Evolutionary conservation across 2,888 invertebrate genomes (phyloP).

Genomic region (Oxyteleia sp.): DNA sequence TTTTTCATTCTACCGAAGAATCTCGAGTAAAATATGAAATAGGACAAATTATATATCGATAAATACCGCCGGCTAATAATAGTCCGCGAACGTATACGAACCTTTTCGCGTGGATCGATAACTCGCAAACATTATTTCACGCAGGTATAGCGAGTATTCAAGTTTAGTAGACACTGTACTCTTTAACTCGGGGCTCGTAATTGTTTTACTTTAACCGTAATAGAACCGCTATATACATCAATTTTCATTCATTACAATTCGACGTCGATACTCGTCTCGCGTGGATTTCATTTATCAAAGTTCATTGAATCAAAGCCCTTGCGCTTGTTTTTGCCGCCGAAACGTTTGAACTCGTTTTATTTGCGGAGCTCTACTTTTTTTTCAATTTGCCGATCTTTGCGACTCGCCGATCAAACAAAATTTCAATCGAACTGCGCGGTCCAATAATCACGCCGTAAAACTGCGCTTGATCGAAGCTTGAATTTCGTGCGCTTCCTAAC

Average conservation of each 20-base stretch:
- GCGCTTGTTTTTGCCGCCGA: too few relatives aligned
- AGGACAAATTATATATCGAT: conserved; percentile 55
- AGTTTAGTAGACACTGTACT: conserved; percentile 16
- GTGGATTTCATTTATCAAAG: neutral
- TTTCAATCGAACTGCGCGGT: neutral
- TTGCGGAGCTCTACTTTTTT: too few relatives aligned
- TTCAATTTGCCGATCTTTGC: neutral
- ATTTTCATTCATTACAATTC: neutral
- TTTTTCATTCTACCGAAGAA: too few relatives aligned
- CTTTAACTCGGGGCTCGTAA: neutral
- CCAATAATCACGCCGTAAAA: conserved; percentile 10
- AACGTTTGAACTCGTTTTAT: too few relatives aligned
- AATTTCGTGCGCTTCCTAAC: conserved; percentile 30
- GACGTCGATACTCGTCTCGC: neutral
- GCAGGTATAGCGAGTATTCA: conserved; percentile 24
- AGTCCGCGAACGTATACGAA: conserved; percentile 37
- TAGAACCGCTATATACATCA: neutral
- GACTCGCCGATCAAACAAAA: neutral
- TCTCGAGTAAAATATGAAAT: too few relatives aligned
- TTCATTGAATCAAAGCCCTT: neutral
- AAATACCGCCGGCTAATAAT: conserved; percentile 56
- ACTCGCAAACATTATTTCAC: conserved; percentile 61
- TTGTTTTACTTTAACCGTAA: conserved; percentile 20
- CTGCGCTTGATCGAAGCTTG: conserved; percentile 35
- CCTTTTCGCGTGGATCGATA: conserved; percentile 57